phyloP scores from a whole-genome alignment of 2,888 invertebrate species.

The Dermolepida albohirtum region DNA sequence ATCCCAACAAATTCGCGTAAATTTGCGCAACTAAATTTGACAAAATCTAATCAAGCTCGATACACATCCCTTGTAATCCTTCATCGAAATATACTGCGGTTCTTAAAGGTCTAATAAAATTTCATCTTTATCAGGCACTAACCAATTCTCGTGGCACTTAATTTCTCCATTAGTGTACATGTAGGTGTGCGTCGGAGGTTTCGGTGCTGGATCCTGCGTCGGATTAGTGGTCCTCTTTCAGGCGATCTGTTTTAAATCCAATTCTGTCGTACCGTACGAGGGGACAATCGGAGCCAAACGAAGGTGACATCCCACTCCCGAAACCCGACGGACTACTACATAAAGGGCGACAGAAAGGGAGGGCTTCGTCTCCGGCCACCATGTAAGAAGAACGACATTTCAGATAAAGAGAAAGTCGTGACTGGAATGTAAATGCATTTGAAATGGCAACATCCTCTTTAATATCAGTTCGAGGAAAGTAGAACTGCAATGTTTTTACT shows the following conservation, averaged over 20 bases:
- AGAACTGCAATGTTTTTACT: too few relatives aligned
- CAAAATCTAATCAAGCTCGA: too few relatives aligned
- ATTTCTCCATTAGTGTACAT: conserved; percentile 6
- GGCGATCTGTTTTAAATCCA: conserved; percentile 60
- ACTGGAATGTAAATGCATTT: background rate
- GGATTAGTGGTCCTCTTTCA: conserved; percentile 12
- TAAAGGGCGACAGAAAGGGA: background rate
- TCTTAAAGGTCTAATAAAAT: conserved; percentile 18
- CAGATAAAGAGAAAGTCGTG: conserved; percentile 20
- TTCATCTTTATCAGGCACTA: conserved; percentile 13
- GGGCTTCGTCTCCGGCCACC: background rate
- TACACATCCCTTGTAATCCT: too few relatives aligned
- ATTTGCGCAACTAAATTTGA: too few relatives aligned
- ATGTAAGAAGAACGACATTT: background rate
- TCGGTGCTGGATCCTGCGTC: conserved; percentile 5
- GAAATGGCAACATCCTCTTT: too few relatives aligned
- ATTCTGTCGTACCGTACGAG: conserved; percentile 57
- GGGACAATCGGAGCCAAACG: conserved; percentile 63
- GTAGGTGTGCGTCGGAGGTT: background rate
- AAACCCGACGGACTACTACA: conserved; percentile 1
- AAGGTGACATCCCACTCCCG: conserved; percentile 59
- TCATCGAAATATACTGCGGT: background rate
- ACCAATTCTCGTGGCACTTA: conserved; percentile 13
- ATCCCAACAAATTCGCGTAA: too few relatives aligned
- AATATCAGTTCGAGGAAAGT: too few relatives aligned